Conservation (phyloP, 2,888 invertebrate species). For the Rhingia rostrata region DNA sequence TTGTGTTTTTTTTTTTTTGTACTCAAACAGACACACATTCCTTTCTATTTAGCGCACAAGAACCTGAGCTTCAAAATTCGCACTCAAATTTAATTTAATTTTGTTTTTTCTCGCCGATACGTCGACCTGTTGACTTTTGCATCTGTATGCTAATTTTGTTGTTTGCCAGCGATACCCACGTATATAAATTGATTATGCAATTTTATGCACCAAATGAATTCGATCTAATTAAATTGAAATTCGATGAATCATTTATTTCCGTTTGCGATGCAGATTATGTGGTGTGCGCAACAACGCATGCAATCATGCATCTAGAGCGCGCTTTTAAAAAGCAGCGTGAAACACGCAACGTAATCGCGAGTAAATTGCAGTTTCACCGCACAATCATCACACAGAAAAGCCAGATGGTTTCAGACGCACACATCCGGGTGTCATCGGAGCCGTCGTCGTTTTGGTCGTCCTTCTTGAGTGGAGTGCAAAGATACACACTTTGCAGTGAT, state of each 20-base stretch:
- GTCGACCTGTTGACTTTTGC: slow-evolving; percentile 47
- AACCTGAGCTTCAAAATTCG: neutral
- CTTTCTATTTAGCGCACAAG: neutral
- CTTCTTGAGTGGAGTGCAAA: slow-evolving; percentile 18
- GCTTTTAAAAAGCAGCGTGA: slow-evolving; percentile 25
- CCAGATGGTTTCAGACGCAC: slow-evolving; percentile 53
- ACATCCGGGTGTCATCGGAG: slow-evolving; percentile 62
- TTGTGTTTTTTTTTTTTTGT: neutral
- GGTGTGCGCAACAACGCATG: slow-evolving; percentile 6
- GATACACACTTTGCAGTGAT: neutral
- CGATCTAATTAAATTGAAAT: slow-evolving; percentile 59
- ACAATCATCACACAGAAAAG: neutral
- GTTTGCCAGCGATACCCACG: slow-evolving; percentile 24
- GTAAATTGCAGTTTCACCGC: slow-evolving; percentile 53
- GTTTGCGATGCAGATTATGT: slow-evolving; percentile 11
- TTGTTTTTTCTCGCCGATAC: neutral
- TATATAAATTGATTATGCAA: slow-evolving; percentile 65
- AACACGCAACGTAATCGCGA: slow-evolving; percentile 38
- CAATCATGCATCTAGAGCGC: slow-evolving; percentile 18
- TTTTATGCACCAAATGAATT: slow-evolving; percentile 40
- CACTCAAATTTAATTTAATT: slow-evolving; percentile 17
- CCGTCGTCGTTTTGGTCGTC: neutral
- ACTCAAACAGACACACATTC: slow-evolving; percentile 1
- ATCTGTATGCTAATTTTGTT: slow-evolving; percentile 63
- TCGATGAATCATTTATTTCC: slow-evolving; percentile 57